A percentile compares a stretch with the other conserved stretches of the same genome.
phyloP scores from a whole-genome alignment of 2,888 invertebrate genomes.

The Melinaea marsaeus region DNA sequence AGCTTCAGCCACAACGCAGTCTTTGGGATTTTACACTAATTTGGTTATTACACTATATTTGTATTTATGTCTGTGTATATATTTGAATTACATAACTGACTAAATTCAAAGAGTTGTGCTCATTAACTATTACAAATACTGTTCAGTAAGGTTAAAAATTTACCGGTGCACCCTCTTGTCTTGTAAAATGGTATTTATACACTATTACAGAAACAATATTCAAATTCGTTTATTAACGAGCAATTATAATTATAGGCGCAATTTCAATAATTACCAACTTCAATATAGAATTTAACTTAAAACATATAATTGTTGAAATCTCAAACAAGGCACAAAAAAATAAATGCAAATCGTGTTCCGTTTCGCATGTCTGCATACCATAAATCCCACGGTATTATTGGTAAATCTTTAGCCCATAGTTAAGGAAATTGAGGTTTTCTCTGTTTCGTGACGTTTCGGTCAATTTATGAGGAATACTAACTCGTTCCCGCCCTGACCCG shows the following conservation, averaged over 20 bases:
- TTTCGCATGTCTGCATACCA: conserved; percentile 48
- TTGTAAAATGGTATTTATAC: not conserved
- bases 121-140: too few relatives aligned
- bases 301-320: conserved; percentile 35
- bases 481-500: conserved; percentile 33
- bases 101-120: too few relatives aligned
- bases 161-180: not conserved
- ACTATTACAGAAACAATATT: not conserved
- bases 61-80: too few relatives aligned
- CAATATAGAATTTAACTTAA: conserved; percentile 20
- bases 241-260: conserved; percentile 21
- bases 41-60: too few relatives aligned
- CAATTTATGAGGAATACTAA: conserved; percentile 41
- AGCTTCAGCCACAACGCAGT: too few relatives aligned
- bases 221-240: not conserved
- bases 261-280: conserved; percentile 28
- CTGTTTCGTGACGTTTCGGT: conserved; percentile 38
- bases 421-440: conserved; percentile 46
- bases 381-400: conserved; percentile 45
- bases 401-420: conserved; percentile 47
- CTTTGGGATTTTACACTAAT: too few relatives aligned
- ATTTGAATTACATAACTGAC: too few relatives aligned
- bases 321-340: conserved; percentile 39
- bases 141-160: not conserved
- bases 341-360: conserved; percentile 44